Conservation (phyloP, 2,113 vertebrate species). For the Odontophorus gujanensis region DNA sequence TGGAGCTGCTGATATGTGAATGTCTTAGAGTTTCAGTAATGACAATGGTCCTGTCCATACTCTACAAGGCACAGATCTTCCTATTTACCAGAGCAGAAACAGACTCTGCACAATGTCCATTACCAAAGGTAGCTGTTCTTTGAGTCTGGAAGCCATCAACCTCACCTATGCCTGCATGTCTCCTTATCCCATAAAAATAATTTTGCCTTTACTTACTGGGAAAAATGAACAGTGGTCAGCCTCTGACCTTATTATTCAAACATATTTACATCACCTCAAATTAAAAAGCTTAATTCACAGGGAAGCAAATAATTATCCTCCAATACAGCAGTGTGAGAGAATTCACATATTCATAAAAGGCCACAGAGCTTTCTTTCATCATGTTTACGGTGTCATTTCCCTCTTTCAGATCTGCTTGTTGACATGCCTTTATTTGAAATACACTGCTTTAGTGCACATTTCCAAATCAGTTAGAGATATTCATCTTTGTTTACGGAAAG, state of each 20-base stretch:
- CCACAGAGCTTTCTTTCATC: not conserved
- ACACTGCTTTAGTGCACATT: not conserved
- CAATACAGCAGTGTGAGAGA: not conserved
- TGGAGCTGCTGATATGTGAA: not conserved
- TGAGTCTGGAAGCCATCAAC: not conserved
- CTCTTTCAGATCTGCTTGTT: not conserved
- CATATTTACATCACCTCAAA: not conserved
- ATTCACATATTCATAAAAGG: not conserved
- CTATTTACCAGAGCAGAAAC: not conserved
- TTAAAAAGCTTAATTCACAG: not conserved
- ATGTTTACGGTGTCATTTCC: fast-evolving
- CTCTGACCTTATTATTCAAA: not conserved
- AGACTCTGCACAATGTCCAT: not conserved
- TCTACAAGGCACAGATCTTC: not conserved
- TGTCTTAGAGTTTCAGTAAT: not conserved
- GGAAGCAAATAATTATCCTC: not conserved
- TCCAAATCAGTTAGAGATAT: not conserved
- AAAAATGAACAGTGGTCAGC: not conserved
- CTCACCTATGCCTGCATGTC: not conserved
- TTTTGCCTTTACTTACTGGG: not conserved
- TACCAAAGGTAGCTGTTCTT: not conserved
- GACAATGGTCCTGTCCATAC: fast-evolving
- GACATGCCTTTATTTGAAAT: not conserved
- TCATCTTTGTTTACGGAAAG: not conserved
- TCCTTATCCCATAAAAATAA: not conserved